phyloP scores from a whole-genome alignment of 2,888 invertebrate species.

The Leptarthrus brevirostris region DNA sequence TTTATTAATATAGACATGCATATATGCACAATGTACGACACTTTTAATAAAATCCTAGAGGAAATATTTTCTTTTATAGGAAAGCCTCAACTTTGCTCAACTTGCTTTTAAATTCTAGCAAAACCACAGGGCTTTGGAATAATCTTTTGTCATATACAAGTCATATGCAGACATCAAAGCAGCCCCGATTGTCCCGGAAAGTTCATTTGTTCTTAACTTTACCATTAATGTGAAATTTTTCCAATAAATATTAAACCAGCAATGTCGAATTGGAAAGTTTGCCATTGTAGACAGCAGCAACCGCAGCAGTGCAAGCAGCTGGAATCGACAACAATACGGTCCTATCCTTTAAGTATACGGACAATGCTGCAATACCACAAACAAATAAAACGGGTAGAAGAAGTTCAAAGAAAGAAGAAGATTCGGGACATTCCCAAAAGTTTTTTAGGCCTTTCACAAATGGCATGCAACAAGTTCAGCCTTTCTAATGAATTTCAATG shows the following conservation, averaged over 20 bases:
- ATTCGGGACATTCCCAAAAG: too few species aligned
- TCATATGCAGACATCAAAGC: conserved; percentile 12
- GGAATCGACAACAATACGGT: conserved; percentile 17
- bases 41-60: too few species aligned
- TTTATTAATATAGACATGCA: too few species aligned
- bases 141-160: not conserved
- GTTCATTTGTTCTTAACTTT: conserved; percentile 40
- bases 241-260: conserved; percentile 40
- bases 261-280: conserved; percentile 33
- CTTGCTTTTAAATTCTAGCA: not conserved
- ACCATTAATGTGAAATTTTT: conserved; percentile 36
- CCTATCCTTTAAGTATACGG: not conserved
- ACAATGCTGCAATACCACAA: not conserved
- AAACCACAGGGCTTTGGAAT: not conserved
- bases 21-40: too few species aligned
- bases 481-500: conserved; percentile 38
- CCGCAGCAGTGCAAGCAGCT: conserved; percentile 29
- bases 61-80: too few species aligned
- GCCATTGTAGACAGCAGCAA: conserved; percentile 27
- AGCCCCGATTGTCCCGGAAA: conserved; percentile 10
- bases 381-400: not conserved
- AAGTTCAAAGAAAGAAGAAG: conserved; percentile 19
- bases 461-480: conserved; percentile 35
- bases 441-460: conserved; percentile 28
- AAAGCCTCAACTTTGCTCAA: not conserved